phyloP scores from a whole-genome alignment of 1,140 invertebrate species.

The Drosophila nigrodunni region DNA sequence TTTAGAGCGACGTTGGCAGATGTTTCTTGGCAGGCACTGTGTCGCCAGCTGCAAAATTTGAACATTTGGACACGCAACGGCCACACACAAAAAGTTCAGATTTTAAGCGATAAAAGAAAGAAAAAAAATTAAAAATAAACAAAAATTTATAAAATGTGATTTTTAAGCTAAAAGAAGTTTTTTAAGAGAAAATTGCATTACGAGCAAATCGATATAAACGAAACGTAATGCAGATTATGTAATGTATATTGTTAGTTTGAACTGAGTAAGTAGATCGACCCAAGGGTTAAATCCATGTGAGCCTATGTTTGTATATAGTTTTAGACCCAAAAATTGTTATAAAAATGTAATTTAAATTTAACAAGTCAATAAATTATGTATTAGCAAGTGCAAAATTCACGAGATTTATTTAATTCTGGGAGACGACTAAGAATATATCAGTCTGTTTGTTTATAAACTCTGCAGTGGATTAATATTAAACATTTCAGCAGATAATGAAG shows the following conservation, averaged over 20 bases:
- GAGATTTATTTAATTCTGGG: slow-evolving; percentile 15
- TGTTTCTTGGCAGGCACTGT: slow-evolving; percentile 40
- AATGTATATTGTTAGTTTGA: slow-evolving; percentile 61
- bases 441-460: too few relatives aligned
- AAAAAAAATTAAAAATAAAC: slow-evolving; percentile 30
- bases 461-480: too few relatives aligned
- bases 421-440: too few relatives aligned
- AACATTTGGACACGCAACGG: slow-evolving; percentile 9
- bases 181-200: slow-evolving; percentile 59
- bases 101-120: slow-evolving; percentile 51
- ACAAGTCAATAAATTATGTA: slow-evolving; percentile 81
- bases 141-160: slow-evolving; percentile 69
- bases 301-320: slow-evolving; percentile 78
- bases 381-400: slow-evolving; percentile 75
- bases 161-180: slow-evolving; percentile 80
- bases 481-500: too few relatives aligned
- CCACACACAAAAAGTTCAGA: slow-evolving; percentile 38
- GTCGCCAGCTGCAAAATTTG: slow-evolving; percentile 43
- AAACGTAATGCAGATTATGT: slow-evolving; percentile 40
- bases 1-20: slow-evolving; percentile 48
- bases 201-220: slow-evolving; percentile 46
- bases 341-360: slow-evolving; percentile 78
- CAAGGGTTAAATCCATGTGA: slow-evolving; percentile 55
- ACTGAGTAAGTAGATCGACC: slow-evolving; percentile 47
- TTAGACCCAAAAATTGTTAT: slow-evolving; percentile 76